These are phyloP conservation scores for Cyanocitta stelleri DNA, from an alignment of 2,113 vertebrate genomes.

Conservation along the genomic window DNA sequence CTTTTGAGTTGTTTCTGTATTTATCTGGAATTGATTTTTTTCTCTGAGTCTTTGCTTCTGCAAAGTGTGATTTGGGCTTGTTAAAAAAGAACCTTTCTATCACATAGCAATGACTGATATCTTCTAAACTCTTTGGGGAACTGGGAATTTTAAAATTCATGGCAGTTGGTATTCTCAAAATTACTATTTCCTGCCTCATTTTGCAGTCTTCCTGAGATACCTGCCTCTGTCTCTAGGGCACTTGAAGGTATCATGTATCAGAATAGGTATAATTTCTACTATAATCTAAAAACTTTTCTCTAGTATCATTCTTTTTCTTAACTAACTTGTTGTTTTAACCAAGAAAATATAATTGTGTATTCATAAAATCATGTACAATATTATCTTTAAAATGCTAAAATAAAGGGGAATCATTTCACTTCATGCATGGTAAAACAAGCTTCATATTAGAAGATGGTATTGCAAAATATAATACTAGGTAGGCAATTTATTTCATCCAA, in stretches of 20 bases:
- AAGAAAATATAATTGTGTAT: neutral
- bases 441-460: neutral
- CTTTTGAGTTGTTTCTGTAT: neutral
- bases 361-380: neutral
- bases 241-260: neutral
- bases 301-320: neutral
- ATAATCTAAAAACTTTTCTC: neutral
- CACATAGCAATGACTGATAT: neutral
- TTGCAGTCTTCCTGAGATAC: neutral
- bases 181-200: neutral
- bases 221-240: neutral
- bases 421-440: neutral
- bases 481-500: neutral
- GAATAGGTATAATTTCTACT: neutral
- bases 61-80: neutral
- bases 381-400: neutral
- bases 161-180: neutral
- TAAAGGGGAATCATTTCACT: neutral
- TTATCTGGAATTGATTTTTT: neutral
- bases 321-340: neutral
- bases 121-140: neutral
- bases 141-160: neutral
- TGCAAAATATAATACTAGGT: neutral
- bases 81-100: neutral
- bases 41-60: neutral